phyloP scores from a whole-genome alignment of 2,888 invertebrate genomes.

The Euzophera pinguis region DNA sequence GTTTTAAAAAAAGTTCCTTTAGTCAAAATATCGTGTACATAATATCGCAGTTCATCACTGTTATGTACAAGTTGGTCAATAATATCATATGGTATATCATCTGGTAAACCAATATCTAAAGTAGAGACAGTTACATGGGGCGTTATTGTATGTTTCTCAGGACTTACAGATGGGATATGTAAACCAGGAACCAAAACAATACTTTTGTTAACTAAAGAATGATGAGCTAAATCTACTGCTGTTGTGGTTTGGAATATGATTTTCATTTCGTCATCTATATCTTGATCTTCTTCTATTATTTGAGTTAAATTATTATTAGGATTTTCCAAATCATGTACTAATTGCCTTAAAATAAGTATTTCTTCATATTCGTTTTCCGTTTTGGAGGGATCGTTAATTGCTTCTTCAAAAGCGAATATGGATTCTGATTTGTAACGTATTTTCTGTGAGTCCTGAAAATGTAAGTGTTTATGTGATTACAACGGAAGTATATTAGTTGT shows the following conservation, averaged over 20 bases:
- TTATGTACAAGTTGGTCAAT: not conserved
- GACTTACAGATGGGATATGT: not conserved
- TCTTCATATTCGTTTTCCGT: not conserved
- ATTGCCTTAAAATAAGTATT: not conserved
- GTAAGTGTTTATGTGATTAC: too few relatives aligned
- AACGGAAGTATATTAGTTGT: not conserved
- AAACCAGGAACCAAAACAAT: not conserved
- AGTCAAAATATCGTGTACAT: not conserved
- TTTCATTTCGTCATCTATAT: conserved; percentile 3
- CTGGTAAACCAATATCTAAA: not conserved
- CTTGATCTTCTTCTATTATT: not conserved
- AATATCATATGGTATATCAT: not conserved
- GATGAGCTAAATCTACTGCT: not conserved
- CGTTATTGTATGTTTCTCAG: not conserved
- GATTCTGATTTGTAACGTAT: not conserved
- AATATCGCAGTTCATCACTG: not conserved
- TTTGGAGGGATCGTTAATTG: not conserved
- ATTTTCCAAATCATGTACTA: not conserved
- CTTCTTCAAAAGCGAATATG: not conserved
- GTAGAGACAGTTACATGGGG: not conserved
- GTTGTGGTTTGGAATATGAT: not conserved
- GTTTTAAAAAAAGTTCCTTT: not conserved
- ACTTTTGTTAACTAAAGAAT: not conserved
- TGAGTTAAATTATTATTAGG: not conserved
- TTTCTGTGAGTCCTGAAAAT: not conserved